Percentiles rank a stretch among this genome's conserved stretches.
These are phyloP conservation scores for Ceriagrion tenellum DNA, from an alignment of 2,888 invertebrate genomes.

Conservation along the genomic window DNA sequence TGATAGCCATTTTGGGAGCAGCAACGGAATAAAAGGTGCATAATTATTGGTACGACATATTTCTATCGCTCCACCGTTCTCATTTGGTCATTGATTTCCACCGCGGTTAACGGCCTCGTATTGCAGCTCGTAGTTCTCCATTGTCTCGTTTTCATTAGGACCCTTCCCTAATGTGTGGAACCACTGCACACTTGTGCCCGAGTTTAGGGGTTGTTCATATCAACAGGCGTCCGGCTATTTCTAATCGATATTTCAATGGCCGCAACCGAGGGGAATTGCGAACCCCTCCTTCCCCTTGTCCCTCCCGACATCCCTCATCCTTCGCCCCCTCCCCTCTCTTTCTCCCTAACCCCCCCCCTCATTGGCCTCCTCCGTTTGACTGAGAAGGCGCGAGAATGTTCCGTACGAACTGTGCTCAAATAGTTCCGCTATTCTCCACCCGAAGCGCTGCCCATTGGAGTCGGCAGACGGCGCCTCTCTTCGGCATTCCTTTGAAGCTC, in stretches of 20 bases:
- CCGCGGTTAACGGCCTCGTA: too few species aligned
- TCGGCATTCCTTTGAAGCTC: neutral
- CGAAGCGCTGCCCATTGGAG: neutral
- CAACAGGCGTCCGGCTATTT: conserved; percentile 41
- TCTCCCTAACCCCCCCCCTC: neutral
- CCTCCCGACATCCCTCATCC: too few species aligned
- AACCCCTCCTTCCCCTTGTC: neutral
- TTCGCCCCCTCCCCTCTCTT: neutral
- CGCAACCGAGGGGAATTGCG: neutral
- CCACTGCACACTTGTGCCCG: neutral
- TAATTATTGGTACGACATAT: too few species aligned
- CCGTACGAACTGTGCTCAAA: neutral
- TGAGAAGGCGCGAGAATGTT: neutral
- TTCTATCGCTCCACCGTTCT: too few species aligned
- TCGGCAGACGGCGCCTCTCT: neutral
- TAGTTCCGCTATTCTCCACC: neutral
- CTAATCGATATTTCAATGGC: conserved; percentile 64
- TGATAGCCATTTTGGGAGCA: too few species aligned
- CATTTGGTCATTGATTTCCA: too few species aligned
- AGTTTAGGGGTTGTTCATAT: neutral
- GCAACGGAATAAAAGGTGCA: too few species aligned
- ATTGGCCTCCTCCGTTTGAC: neutral
- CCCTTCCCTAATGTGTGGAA: neutral
- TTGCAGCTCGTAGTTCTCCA: too few species aligned
- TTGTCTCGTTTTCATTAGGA: neutral